These are phyloP conservation scores for Semicossyphus pulcher DNA, from an alignment of 2,113 vertebrate species.

Conservation along the genomic window DNA sequence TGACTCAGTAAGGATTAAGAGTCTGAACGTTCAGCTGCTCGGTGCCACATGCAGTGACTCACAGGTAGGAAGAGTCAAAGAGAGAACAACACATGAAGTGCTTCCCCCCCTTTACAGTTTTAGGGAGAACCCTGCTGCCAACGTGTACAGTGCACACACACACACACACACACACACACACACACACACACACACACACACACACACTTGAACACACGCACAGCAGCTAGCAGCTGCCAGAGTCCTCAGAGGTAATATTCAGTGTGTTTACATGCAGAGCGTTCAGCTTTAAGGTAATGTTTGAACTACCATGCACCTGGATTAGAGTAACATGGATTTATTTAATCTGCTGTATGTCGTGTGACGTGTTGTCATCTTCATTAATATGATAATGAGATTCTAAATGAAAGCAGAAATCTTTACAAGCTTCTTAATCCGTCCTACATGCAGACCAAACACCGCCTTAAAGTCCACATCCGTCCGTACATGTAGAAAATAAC, in stretches of 20 bases:
- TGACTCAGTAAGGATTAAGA: background rate
- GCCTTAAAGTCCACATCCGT: no score
- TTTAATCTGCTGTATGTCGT: background rate
- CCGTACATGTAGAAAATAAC: no score
- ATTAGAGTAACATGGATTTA: no score
- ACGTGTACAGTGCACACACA: constrained; percentile 48
- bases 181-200: constrained; percentile 21
- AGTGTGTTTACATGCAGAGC: constrained; percentile 46
- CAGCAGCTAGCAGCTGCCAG: constrained; percentile 46
- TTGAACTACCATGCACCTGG: background rate
- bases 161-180: constrained; percentile 29
- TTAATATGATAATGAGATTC: no score
- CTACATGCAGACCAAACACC: no score
- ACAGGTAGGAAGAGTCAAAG: background rate
- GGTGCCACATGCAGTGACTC: no score
- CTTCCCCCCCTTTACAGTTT: constrained; percentile 52
- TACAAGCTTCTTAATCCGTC: no score
- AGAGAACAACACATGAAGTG: constrained; percentile 32
- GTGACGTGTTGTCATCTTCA: no score
- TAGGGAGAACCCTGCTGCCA: constrained; percentile 67
- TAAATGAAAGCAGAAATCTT: no score
- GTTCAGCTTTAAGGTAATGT: constrained; percentile 20
- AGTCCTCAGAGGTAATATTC: constrained; percentile 13
- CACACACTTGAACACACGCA: constrained; percentile 10
- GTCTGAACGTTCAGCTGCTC: no score